These are phyloP conservation scores for Clistopyga incitator DNA, from an alignment of 2,888 invertebrate genomes.

Conservation along the genomic window DNA sequence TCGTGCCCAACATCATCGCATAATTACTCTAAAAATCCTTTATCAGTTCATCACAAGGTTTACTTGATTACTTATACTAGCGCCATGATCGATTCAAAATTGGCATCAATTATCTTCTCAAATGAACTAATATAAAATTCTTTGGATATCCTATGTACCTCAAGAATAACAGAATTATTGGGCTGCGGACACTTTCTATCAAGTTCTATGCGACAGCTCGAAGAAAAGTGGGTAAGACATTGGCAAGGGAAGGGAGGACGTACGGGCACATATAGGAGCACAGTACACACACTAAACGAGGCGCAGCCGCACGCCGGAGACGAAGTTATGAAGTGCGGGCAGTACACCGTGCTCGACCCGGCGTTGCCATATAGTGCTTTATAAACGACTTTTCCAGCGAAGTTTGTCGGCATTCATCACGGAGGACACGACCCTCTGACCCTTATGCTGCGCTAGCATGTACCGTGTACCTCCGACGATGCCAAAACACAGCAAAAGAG, in stretches of 20 bases:
- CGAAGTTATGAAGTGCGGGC: constrained; percentile 82
- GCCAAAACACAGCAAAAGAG: constrained; percentile 56
- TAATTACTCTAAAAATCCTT: too few relatives aligned
- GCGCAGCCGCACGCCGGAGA: constrained; percentile 64
- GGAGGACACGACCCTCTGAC: constrained; percentile 75
- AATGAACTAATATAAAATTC: neutral
- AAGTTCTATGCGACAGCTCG: neutral
- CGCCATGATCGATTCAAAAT: too few relatives aligned
- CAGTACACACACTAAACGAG: constrained; percentile 13
- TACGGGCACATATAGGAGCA: constrained; percentile 37
- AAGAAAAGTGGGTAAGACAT: constrained; percentile 1
- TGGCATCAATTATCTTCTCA: neutral
- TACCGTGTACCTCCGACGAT: constrained; percentile 58
- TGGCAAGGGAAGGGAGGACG: constrained; percentile 52
- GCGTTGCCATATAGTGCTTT: constrained; percentile 79
- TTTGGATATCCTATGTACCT: neutral
- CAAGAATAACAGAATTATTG: neutral
- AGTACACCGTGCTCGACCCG: constrained; percentile 74
- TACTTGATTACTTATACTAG: too few relatives aligned
- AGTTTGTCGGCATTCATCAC: constrained; percentile 83
- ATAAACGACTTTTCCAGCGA: constrained; percentile 83
- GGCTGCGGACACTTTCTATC: neutral
- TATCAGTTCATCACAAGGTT: too few relatives aligned
- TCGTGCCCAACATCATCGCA: too few relatives aligned
- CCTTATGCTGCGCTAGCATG: constrained; percentile 62